phyloP scores from a whole-genome alignment of 2,797 vertebrate species.

The Rhinella marina region DNA sequence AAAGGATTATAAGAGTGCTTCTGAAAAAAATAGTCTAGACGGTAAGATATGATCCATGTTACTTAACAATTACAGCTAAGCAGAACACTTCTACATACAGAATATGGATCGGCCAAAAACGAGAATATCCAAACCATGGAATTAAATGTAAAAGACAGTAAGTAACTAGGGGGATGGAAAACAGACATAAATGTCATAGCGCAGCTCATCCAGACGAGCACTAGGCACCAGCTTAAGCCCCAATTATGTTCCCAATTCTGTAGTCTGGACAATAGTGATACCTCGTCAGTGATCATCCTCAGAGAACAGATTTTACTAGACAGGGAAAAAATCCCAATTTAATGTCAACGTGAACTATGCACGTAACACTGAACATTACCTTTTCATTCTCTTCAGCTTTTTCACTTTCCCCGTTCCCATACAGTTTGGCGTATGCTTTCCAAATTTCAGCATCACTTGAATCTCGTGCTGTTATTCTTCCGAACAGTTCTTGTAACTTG shows the following conservation, averaged over 20 bases:
- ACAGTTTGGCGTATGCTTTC: constrained; percentile 85
- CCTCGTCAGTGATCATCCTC: neutral
- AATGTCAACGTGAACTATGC: neutral
- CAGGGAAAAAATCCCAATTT: neutral
- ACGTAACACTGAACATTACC: constrained; percentile 69
- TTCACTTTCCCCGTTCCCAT: constrained; percentile 80
- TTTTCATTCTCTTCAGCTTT: constrained; percentile 85
- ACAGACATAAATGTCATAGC: neutral
- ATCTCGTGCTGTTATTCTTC: constrained; percentile 85
- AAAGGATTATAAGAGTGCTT: constrained; percentile 63
- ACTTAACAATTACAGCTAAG: constrained; percentile 43
- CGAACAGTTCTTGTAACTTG: constrained; percentile 87
- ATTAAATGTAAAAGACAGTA: neutral
- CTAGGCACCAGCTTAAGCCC: neutral
- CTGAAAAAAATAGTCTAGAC: constrained; percentile 72
- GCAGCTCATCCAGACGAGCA: neutral
- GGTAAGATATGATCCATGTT: constrained; percentile 69
- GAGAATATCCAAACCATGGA: neutral
- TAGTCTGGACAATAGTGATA: neutral
- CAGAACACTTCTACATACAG: constrained; percentile 62
- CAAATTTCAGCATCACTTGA: constrained; percentile 84
- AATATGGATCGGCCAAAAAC: neutral
- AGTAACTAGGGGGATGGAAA: neutral
- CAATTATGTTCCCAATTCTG: neutral
- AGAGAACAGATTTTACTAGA: neutral